Evolutionary conservation across 2,888 invertebrate genomes (phyloP).

Genomic region (Lutraria lutraria): DNA sequence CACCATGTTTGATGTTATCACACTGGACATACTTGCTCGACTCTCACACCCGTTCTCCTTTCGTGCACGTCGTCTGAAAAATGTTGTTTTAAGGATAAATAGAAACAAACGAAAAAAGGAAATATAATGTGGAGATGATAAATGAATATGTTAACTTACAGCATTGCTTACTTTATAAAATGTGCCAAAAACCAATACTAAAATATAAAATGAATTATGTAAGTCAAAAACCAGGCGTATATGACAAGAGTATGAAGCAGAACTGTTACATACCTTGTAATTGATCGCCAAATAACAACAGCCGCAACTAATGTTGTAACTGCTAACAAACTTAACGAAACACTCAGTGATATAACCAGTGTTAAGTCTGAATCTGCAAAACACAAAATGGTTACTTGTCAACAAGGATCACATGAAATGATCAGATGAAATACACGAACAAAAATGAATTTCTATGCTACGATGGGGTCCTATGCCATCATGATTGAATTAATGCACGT

Average conservation of each 20-base stretch:
- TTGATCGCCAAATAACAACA: constrained; percentile 1
- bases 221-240: background rate
- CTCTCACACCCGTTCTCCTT: background rate
- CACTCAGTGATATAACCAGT: background rate
- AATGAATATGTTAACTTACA: background rate
- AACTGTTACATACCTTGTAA: background rate
- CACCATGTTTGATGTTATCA: background rate
- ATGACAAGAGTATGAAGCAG: background rate
- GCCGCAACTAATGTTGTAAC: background rate
- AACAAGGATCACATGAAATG: too few species aligned
- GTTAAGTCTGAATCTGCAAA: background rate
- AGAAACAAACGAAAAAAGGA: background rate
- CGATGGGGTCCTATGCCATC: too few species aligned
- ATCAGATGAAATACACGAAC: too few species aligned
- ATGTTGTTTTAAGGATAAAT: too few species aligned
- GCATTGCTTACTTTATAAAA: background rate
- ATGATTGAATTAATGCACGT: too few species aligned
- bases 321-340: background rate
- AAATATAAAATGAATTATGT: background rate
- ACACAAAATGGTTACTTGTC: background rate
- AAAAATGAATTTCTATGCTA: background rate
- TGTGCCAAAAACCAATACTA: background rate
- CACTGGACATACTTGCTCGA: background rate
- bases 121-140: background rate
- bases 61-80: background rate